Evolutionary conservation across 1,140 invertebrate genomes (phyloP), one percentile per base, ranked within the genome.

Genomic region (Centruroides sculpturatus): DNA sequence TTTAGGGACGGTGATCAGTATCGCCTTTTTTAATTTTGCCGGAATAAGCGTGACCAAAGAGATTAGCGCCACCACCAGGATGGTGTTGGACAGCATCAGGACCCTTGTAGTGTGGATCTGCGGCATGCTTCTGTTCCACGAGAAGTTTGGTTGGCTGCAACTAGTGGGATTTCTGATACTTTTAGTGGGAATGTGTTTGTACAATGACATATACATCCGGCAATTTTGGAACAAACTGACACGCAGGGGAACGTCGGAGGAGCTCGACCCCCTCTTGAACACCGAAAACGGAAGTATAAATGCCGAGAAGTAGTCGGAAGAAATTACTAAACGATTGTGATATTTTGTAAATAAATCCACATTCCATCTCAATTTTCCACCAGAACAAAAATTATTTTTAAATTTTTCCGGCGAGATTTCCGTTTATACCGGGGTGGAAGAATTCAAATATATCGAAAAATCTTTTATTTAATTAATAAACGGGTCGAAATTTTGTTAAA

Each of bases 1-100:
- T 62, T 49, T 66, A 82, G 87, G 87, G 63, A 93, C 89, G n/a
- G 80, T 87, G 11, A 69, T 94, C 5, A 94, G 90, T 59, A 96
- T 96, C 67, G 92, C 92, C 3, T 92, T 97, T 71, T 97, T 96
- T 76, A 97, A 97, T 73, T 98, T 93, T 76, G 85, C 91, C 70
- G 93, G 93, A 34, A 85, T 98, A 35, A 90, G 85, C 70, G 87
- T 98, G n/a, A 93, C 92, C 0, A 96, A 96, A 77, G 88, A 94
- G 74, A 80, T 91, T 63, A 90, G 85, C 52, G 90, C 92, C 11
- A 94, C 90, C 1, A 93, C 91, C 3, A 80, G 92, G 67, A 91
- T 95, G 85, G 85, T 97, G 6, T 76, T 96, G 47, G 93, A 97
- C 70, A 89, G 86, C 64, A 77, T 96, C 7, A 77, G 93, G 63